phyloP scores from a whole-genome alignment of 2,888 invertebrate species.

The Archaeoteleia sp. region DNA sequence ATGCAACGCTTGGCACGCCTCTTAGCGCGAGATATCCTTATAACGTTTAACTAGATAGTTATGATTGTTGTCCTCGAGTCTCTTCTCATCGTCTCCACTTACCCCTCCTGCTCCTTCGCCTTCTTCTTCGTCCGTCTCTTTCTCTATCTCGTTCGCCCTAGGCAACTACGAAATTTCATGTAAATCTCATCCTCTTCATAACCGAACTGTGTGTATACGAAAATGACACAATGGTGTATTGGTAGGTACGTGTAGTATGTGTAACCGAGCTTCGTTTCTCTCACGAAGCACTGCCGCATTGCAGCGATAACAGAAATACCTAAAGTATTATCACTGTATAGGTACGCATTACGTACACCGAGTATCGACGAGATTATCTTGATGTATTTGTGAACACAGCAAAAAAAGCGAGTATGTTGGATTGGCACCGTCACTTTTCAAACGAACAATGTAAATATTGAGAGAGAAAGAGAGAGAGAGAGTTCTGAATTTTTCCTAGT shows the following conservation, averaged over 20 bases:
- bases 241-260: constrained; percentile 26
- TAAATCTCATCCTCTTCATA: constrained; percentile 56
- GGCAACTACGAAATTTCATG: constrained; percentile 60
- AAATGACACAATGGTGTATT: constrained; percentile 22
- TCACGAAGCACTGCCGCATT: constrained; percentile 58
- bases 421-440: too few species aligned
- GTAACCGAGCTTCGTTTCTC: constrained; percentile 57
- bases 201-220: constrained; percentile 42
- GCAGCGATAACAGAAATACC: constrained; percentile 51
- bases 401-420: too few species aligned
- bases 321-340: constrained; percentile 9
- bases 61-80: constrained; percentile 72
- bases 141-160: constrained; percentile 29
- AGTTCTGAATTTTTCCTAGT: too few species aligned
- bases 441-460: too few species aligned
- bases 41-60: constrained; percentile 75
- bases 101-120: constrained; percentile 30
- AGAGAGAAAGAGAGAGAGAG: too few species aligned
- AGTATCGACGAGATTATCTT: constrained; percentile 38
- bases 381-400: constrained; percentile 30
- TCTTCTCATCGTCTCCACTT: constrained; percentile 50
- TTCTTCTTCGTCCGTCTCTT: constrained; percentile 15
- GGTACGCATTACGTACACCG: constrained; percentile 9
- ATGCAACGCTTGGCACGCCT: constrained; percentile 75
- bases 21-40: constrained; percentile 74